Base-by-base conservation (phyloP, 2,797 vertebrate genomes). In the Enteromius unitaeniatus region DNA sequence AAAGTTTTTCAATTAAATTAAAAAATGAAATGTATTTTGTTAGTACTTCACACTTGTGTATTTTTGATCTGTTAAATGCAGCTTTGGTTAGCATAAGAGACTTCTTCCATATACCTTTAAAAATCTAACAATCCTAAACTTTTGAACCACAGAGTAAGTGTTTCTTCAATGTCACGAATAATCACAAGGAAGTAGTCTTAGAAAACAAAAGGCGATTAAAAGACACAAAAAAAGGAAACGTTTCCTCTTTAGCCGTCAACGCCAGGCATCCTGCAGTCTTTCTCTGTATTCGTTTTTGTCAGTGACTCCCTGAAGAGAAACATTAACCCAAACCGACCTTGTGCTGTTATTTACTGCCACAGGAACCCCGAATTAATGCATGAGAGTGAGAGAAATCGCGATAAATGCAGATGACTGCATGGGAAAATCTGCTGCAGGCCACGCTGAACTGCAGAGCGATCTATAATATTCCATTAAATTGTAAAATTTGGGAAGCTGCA, bases 241-340 rank as follows among this genome's bases (percentile, higher is more conserved):
- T 77, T 76, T 83, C 73, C 81, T 67, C 26, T 45, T 79, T 58
- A 67, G n/a, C 62, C 64, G 9, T 69, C 45, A 75, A 76, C 31
- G 69, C 78, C 53, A 42, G 68, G 70, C 81, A 62, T 81, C 84
- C 73, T 76, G 47, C 68, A 45, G 55, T n/a, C 62, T 79, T 72
- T 64, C 76, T 82, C 67, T 82, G 40, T 37, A 4, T 82, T 73
- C 34, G 11, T 64, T 78, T 81, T 51, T 88, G 58, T 88, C 77
- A 47, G 45, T 23, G 72, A 45, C 31, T 79, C 53, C 69, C 81
- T 82, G 37, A n/a, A 40, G 75, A 69, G 79, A 87, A 89, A 87
- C 51, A 90, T 90, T 88, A 84, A 90, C 87, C 76, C 83, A 75
- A 5, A n/a, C 40, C 77, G 85, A 81, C 87, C 87, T 88, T 88